Evolutionary conservation across 2,113 vertebrate genomes (phyloP).

Genomic region (Plecotus auritus): DNA sequence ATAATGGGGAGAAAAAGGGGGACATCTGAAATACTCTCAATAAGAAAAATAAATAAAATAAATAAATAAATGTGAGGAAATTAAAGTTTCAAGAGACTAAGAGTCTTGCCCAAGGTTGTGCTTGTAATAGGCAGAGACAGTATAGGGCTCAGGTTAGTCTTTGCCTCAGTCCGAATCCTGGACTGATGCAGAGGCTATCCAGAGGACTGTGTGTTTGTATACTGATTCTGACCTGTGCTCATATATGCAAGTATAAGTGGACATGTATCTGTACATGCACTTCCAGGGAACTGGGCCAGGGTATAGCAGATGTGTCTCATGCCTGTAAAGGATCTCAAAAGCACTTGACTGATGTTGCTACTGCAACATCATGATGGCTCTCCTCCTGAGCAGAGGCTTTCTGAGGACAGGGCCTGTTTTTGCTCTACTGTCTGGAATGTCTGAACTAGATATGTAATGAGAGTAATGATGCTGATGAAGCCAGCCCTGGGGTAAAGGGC

Average conservation of each 20-base stretch:
- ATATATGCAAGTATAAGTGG: background rate
- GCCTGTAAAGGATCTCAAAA: background rate
- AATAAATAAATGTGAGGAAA: background rate
- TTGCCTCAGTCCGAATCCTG: background rate
- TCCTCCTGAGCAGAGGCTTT: background rate
- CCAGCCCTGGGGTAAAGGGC: background rate
- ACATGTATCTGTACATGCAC: background rate
- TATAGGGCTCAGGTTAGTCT: background rate
- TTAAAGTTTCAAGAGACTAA: background rate
- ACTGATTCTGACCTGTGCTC: background rate
- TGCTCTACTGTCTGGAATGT: background rate
- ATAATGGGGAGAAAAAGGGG: too few species aligned
- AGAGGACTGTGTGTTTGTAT: background rate
- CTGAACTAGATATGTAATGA: background rate
- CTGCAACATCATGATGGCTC: background rate
- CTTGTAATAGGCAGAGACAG: background rate
- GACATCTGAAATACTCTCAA: too few species aligned
- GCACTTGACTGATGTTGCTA: background rate
- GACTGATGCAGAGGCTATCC: background rate
- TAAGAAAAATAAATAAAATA: background rate
- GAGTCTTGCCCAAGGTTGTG: background rate
- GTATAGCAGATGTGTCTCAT: background rate
- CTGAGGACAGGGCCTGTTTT: background rate
- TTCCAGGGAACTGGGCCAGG: background rate
- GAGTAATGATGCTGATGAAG: background rate